These are phyloP conservation scores for Plecotus auritus DNA, from an alignment of 2,113 vertebrate species.

Conservation along the genomic window DNA sequence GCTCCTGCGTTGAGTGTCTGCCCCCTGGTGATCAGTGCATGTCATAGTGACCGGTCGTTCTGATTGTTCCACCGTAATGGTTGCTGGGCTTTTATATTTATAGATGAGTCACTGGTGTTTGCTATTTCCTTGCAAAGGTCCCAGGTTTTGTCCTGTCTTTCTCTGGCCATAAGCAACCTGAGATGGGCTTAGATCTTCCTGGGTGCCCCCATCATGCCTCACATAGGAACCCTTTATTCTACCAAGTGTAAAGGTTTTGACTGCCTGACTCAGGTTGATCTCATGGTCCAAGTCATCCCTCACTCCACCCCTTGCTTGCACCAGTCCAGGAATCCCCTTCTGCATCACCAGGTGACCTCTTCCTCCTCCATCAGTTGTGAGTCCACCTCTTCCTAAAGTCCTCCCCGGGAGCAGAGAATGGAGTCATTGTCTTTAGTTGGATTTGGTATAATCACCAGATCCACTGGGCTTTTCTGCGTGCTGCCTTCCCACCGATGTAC, in stretches of 20 bases:
- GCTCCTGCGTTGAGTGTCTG: no score
- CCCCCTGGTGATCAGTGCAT: no score
- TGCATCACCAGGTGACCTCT: neutral
- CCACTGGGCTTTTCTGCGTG: neutral
- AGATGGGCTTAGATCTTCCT: neutral
- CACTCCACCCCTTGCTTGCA: neutral
- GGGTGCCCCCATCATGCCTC: neutral
- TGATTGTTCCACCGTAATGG: no score
- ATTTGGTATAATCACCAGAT: neutral
- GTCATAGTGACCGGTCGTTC: no score
- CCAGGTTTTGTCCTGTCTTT: neutral
- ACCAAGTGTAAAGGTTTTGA: neutral
- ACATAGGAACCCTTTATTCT: neutral
- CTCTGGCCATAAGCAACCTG: neutral
- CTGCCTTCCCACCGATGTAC: neutral
- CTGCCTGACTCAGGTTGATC: neutral
- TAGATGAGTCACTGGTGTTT: neutral
- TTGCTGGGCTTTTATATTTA: no score
- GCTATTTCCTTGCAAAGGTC: neutral
- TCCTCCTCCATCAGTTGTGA: neutral
- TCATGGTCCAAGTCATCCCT: neutral
- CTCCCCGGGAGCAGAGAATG: neutral
- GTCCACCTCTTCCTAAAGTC: neutral
- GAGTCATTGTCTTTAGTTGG: neutral
- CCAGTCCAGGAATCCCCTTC: neutral